These are phyloP conservation scores for Thera britannica DNA, from an alignment of 2,888 invertebrate species.

Conservation along the genomic window DNA sequence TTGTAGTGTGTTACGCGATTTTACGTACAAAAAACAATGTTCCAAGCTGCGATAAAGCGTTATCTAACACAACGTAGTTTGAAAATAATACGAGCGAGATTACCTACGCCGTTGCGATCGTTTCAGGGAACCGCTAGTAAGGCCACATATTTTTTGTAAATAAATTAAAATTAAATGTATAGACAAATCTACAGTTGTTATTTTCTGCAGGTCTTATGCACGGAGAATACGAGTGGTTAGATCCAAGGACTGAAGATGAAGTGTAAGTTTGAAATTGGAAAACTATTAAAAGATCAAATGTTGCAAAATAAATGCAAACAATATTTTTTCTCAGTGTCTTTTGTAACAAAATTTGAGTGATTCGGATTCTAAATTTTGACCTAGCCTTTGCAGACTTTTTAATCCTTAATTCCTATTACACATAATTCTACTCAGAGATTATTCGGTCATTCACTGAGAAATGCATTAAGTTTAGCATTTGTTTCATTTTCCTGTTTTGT, in stretches of 20 bases:
- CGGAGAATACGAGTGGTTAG: slow-evolving; percentile 96
- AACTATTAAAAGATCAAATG: not conserved
- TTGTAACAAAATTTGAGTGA: no score
- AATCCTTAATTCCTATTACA: no score
- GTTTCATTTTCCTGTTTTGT: no score
- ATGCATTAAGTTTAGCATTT: no score
- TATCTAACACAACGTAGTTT: slow-evolving; percentile 34
- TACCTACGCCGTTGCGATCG: slow-evolving; percentile 45
- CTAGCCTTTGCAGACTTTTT: no score
- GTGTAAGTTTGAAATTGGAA: slow-evolving; percentile 86
- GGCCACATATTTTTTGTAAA: slow-evolving; percentile 12
- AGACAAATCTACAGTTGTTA: slow-evolving; percentile 27
- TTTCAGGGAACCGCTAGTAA: slow-evolving; percentile 64
- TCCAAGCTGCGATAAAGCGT: slow-evolving; percentile 41
- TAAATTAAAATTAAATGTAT: slow-evolving; percentile 27
- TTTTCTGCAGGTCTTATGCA: slow-evolving; percentile 82
- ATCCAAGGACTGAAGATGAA: slow-evolving; percentile 95
- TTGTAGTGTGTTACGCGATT: slow-evolving; percentile 1
- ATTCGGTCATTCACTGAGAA: no score
- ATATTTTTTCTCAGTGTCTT: no score
- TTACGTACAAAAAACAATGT: slow-evolving; percentile 29
- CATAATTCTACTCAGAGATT: no score
- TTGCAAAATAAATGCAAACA: not conserved
- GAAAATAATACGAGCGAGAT: slow-evolving; percentile 37
- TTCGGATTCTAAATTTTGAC: no score